phyloP scores from a whole-genome alignment of 2,888 invertebrate genomes.

The Melipona bicolor region DNA sequence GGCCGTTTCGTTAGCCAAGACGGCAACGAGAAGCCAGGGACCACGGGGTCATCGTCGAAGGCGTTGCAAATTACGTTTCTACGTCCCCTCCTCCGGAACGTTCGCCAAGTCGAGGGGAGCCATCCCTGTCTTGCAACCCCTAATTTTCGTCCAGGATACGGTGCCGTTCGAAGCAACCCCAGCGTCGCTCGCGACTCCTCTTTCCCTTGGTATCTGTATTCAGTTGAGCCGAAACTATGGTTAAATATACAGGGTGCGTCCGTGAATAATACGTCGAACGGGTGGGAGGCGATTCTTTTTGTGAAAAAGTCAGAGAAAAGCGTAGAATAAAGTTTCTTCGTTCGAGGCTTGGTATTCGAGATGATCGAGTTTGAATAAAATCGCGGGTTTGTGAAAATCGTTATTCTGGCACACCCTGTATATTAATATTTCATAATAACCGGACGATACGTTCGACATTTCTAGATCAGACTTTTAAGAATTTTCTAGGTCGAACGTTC shows the following conservation, averaged over 20 bases:
- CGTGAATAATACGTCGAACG: too few relatives aligned
- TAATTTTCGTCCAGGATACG: constrained; percentile 57
- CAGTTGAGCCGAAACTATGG: neutral
- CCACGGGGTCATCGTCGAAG: constrained; percentile 1
- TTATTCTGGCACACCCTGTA: too few relatives aligned
- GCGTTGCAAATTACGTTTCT: constrained; percentile 31
- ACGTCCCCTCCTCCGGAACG: neutral
- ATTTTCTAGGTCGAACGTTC: neutral
- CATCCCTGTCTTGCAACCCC: constrained; percentile 24
- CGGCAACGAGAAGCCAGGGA: neutral
- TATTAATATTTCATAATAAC: too few relatives aligned
- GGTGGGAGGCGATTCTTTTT: too few relatives aligned
- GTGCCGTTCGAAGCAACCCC: constrained; percentile 37
- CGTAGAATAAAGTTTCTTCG: too few relatives aligned
- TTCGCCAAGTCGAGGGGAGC: constrained; percentile 25
- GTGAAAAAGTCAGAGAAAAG: too few relatives aligned
- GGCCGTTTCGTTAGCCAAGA: constrained; percentile 22
- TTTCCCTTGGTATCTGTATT: neutral
- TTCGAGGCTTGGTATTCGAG: too few relatives aligned
- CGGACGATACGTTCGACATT: too few relatives aligned
- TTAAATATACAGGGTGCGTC: too few relatives aligned
- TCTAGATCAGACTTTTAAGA: neutral
- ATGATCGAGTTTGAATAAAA: too few relatives aligned
- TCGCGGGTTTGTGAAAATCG: too few relatives aligned
- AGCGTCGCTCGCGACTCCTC: constrained; percentile 6